Evolutionary conservation across 2,113 vertebrate species (phyloP), one percentile per base, ranked within the genome.

Genomic region (Colossoma macropomum): DNA sequence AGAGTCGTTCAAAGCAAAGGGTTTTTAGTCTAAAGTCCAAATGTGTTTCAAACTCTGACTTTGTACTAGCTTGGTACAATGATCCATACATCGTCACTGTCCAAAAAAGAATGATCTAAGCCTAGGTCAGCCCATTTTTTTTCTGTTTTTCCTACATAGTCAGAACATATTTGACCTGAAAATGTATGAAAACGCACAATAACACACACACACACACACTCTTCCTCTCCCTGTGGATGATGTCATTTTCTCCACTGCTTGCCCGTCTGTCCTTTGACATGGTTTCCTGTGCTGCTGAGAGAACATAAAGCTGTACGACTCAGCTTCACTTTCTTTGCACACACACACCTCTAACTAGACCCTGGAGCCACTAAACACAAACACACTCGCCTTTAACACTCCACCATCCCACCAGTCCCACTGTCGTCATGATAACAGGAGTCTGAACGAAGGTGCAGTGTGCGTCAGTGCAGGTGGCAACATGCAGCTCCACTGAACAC

Each of bases 231-330:
- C 81, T 77, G 52, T 70, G 25, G 38, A 62, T 77, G 77, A 73
- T 69, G 77, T 75, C 56, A 50, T 80, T 80, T 27, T 56, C 77
- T 77, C 77, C 79, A 48, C n/a, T 41, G 59, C 75, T 77, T 52
- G 75, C 38, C 80, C 69, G 74, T 77, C 45, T 72, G 50, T 66
- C 54, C 85, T 84, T 79, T 83, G 81, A 77, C 74, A 83, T 30
- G 74, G 75, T 83, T 83, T 77, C 81, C 81, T 83, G 81, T 83
- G 75, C 74, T 59, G 81, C 52, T 62, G 65, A 73, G 68, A 68
- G 77, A 19, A 60, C 77, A 66, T 45, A 9, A 48, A 19, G 19
- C 27, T 50, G 63, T 38, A n/a, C 8, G 15, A 45, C 63, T 79
- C 27, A 75, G 19, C 52, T 52, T 78, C 30, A 76, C 54, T 63